phyloP scores from a whole-genome alignment of 2,113 vertebrate genomes.

The Hippoglossus stenolepis region DNA sequence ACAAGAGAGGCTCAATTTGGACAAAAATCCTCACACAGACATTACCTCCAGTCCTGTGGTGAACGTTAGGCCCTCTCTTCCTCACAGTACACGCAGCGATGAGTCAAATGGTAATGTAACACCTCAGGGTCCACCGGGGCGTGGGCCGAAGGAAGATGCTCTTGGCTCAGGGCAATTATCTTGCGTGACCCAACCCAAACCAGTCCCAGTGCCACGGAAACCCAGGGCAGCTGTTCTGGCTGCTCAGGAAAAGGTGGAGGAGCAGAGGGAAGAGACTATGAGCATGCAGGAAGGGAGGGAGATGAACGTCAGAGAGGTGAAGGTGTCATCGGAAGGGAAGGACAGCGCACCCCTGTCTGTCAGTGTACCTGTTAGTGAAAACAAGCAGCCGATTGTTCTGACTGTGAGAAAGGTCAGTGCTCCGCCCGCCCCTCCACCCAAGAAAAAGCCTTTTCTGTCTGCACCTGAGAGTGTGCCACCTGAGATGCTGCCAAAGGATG shows the following conservation, averaged over 20 bases:
- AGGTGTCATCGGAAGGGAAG: constrained; percentile 57
- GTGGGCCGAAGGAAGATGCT: constrained; percentile 27
- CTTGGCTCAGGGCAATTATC: constrained; percentile 67
- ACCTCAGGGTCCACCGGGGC: constrained; percentile 14
- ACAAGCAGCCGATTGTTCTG: constrained; percentile 12
- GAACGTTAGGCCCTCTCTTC: not conserved
- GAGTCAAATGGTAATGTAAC: constrained; percentile 29
- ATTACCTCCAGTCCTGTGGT: not conserved
- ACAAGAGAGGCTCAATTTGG: constrained; percentile 4
- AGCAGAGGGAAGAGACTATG: constrained; percentile 80
- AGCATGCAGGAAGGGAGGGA: constrained; percentile 70
- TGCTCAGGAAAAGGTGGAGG: constrained; percentile 86
- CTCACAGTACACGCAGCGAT: constrained; percentile 39
- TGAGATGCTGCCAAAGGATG: constrained; percentile 42
- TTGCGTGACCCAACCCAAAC: constrained; percentile 68
- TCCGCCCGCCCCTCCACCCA: constrained; percentile 69
- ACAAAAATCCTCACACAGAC: constrained; percentile 29
- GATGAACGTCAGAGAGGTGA: constrained; percentile 54
- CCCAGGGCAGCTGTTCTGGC: constrained; percentile 72
- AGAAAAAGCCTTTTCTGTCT: constrained; percentile 64
- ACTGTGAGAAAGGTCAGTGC: constrained; percentile 37
- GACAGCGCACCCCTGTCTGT: constrained; percentile 62
- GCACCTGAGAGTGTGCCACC: constrained; percentile 40
- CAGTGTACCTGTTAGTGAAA: constrained; percentile 39
- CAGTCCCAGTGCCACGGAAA: constrained; percentile 86